phyloP scores from a whole-genome alignment of 2,113 vertebrate species.

The Tylochromis polylepis region DNA sequence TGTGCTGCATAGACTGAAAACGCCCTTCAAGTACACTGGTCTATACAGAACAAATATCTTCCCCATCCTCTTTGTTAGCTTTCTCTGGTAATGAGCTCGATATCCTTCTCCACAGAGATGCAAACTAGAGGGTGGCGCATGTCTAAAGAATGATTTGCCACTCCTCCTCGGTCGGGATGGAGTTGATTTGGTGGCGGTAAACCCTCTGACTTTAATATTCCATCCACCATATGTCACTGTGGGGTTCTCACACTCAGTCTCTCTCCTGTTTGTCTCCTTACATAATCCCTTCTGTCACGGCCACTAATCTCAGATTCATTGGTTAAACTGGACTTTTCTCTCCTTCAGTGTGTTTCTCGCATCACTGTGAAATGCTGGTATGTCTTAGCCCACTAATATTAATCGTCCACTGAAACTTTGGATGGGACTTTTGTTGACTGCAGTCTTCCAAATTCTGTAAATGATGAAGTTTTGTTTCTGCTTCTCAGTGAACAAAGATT shows the following conservation, averaged over 20 bases:
- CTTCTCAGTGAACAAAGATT: neutral
- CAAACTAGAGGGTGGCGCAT: neutral
- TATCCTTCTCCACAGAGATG: neutral
- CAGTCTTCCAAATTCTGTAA: neutral
- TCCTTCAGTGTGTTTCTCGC: neutral
- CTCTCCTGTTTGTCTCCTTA: neutral
- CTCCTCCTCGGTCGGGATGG: neutral
- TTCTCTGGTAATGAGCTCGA: neutral
- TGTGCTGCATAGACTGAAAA: neutral
- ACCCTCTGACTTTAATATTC: neutral
- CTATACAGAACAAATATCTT: neutral
- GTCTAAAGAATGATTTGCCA: neutral
- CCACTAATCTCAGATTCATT: neutral
- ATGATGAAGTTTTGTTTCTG: neutral
- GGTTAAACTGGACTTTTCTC: neutral
- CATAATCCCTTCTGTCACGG: neutral
- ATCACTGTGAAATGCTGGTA: neutral
- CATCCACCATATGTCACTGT: neutral
- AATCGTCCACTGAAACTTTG: neutral
- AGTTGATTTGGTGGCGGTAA: neutral
- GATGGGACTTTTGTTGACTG: neutral
- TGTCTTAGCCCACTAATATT: neutral
- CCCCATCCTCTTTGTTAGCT: neutral
- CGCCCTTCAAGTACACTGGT: neutral
- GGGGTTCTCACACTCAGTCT: neutral